A percentile compares a stretch with the other conserved stretches of the same genome.
These are phyloP conservation scores for Microcebus lehilahytsara DNA, from an alignment of 2,113 vertebrate genomes.

Conservation along the genomic window DNA sequence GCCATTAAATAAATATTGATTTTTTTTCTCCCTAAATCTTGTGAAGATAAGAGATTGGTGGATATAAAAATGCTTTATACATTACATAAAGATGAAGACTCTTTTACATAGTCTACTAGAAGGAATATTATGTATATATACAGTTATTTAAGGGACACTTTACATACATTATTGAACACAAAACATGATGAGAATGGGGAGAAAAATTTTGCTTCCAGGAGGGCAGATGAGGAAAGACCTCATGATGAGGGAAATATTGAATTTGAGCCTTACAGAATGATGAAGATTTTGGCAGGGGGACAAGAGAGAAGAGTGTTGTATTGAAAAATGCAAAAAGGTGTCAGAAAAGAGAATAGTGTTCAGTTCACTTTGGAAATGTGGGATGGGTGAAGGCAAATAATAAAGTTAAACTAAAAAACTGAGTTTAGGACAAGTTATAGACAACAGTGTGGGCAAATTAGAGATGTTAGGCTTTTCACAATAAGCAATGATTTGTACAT, in stretches of 20 bases:
- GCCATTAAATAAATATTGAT: background rate
- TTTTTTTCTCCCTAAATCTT: background rate
- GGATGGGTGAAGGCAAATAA: background rate
- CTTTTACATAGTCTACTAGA: background rate
- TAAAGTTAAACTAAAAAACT: background rate
- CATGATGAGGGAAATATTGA: background rate
- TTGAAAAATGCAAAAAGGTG: background rate
- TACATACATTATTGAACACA: background rate
- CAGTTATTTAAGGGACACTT: background rate
- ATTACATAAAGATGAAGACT: background rate
- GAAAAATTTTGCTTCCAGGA: slow-evolving; percentile 22
- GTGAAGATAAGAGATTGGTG: background rate
- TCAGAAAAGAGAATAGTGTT: background rate
- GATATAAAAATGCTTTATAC: slow-evolving; percentile 5
- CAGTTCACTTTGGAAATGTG: background rate
- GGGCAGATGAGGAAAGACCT: background rate
- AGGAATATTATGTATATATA: background rate
- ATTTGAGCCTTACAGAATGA: background rate
- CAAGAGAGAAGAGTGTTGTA: background rate
- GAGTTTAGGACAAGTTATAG: background rate
- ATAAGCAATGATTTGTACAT: background rate
- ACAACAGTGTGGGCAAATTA: background rate
- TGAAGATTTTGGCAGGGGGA: background rate
- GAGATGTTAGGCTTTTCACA: slow-evolving; percentile 16
- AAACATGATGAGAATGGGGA: background rate